Evolutionary conservation across 2,113 vertebrate species (phyloP), one percentile per base, ranked within the genome.

Genomic region (Camelus bactrianus): DNA sequence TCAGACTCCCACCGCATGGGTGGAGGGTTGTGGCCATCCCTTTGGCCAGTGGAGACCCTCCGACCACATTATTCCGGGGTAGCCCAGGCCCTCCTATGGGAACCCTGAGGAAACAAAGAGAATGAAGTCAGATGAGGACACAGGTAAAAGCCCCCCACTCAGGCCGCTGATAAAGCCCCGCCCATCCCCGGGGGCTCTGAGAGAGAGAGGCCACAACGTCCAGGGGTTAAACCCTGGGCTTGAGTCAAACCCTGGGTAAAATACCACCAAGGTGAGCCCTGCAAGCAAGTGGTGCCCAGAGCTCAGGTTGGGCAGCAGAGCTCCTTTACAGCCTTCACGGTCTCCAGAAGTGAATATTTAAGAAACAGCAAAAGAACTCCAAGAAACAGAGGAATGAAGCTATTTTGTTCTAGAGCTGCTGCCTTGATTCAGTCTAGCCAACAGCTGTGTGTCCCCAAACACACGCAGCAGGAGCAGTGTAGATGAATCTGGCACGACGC

Each of bases 21-120:
- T 99, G 99, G 95, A 98, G 98, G 97, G 97, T 80, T 98, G 98
- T 98, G 8, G 98, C 97, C 80, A 97, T 98, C 76, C 97, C 98
- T 98, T 99, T 99, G 13, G 98, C 97, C 93, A 98, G 91, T 1
- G 98, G 98, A 93, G 97, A 96, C 20, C 98, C 98, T 19, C 98
- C 98, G 0, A 98, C 91, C 15, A 98, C 95, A 0, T 98, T 98
- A 86, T 98, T 98, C 54, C 99, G 98, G 72, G 99, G 35, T 94
- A 99, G 98, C 32, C 98, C 99, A 6, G 98, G 98, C 82, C 99
- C 99, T 96, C 99, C 99, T 98, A 99, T 98, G 0, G 99, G 99
- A 95, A 99, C 99, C 98, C 99, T 99, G 97, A 35, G 58, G 93
- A 97, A 93, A 95, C 5, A 94, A 98, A 82, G 7, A 97, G 10